Evolutionary conservation across 2,888 invertebrate genomes (phyloP).

Genomic region (Yponomeuta malinellus): DNA sequence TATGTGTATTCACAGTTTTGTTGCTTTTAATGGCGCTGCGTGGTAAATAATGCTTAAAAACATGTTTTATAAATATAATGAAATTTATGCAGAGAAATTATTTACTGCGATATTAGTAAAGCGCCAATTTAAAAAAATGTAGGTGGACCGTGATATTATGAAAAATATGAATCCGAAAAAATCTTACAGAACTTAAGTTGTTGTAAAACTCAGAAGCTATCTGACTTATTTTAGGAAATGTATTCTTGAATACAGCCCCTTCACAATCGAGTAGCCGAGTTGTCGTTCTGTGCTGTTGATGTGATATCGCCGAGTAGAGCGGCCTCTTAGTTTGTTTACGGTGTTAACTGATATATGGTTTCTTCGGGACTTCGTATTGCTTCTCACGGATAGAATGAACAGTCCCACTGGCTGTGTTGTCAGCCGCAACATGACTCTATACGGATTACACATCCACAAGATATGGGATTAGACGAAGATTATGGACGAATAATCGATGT

Average conservation of each 20-base stretch:
- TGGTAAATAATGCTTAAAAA: too few species aligned
- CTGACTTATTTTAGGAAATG: neutral
- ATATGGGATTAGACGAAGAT: neutral
- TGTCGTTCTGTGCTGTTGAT: neutral
- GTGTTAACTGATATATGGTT: conserved; percentile 6
- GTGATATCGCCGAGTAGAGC: neutral
- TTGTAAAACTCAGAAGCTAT: neutral
- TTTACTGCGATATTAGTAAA: too few species aligned
- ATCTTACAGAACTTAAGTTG: too few species aligned
- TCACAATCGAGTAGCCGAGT: neutral
- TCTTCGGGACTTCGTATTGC: conserved; percentile 4
- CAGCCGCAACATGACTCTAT: neutral
- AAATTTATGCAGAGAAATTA: too few species aligned
- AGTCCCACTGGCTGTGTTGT: neutral
- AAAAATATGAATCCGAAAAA: too few species aligned
- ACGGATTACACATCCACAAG: neutral
- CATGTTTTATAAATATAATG: too few species aligned
- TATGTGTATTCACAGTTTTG: too few species aligned
- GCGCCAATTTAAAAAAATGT: too few species aligned
- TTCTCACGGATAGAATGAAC: neutral
- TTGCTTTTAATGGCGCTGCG: too few species aligned
- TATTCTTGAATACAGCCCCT: too few species aligned
- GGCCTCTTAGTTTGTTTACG: conserved; percentile 3
- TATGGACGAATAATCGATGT: neutral
- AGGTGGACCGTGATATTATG: too few species aligned